These are phyloP conservation scores for Linnaemya vulpina DNA, from an alignment of 2,888 invertebrate species.

Conservation along the genomic window DNA sequence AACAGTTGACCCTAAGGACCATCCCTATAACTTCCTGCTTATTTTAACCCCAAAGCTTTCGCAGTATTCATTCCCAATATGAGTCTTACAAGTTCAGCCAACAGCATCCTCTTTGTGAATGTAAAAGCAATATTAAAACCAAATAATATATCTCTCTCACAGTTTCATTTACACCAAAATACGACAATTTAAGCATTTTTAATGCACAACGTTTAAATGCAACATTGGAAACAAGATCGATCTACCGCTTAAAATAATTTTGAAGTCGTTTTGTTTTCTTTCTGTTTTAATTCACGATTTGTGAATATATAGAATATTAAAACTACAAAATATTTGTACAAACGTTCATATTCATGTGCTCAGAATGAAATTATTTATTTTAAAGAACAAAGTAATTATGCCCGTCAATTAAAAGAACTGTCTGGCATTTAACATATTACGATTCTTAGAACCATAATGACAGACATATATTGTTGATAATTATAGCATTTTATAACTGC, in stretches of 20 bases:
- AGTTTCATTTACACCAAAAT: no score
- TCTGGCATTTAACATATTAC: slow-evolving; percentile 11
- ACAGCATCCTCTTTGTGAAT: no score
- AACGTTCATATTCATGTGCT: neutral
- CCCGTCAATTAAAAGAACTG: slow-evolving; percentile 34
- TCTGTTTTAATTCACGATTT: neutral
- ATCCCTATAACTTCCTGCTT: no score
- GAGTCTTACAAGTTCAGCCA: no score
- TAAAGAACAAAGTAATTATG: neutral
- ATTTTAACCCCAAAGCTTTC: no score
- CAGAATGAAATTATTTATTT: neutral
- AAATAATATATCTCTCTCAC: no score
- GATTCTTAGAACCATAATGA: slow-evolving; percentile 45
- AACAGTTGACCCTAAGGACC: no score
- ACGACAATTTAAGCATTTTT: neutral
- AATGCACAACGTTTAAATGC: neutral
- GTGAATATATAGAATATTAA: neutral
- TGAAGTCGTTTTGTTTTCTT: neutral
- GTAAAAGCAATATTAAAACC: no score
- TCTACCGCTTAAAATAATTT: neutral
- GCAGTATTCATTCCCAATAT: no score
- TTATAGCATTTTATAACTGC: slow-evolving; percentile 23
- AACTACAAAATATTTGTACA: no score
- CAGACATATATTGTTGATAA: slow-evolving; percentile 11
- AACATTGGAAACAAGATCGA: neutral